Evolutionary conservation across 2,113 vertebrate species (phyloP).

Genomic region (Cynopterus brachyotis): DNA sequence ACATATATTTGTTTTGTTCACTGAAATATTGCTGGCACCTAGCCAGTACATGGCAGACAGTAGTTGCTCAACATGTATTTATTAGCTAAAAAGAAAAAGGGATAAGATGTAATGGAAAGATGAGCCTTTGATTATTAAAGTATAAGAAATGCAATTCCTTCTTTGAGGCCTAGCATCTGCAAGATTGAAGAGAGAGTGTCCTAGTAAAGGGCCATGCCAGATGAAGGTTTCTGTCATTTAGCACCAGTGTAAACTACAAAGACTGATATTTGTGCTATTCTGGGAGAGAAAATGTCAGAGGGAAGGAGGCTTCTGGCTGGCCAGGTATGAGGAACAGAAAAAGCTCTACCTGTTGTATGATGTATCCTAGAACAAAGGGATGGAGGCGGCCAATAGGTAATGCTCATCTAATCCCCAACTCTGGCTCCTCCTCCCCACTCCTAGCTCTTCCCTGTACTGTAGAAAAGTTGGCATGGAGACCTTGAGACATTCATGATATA

Average conservation of each 20-base stretch:
- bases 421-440: neutral
- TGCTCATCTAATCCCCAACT: neutral
- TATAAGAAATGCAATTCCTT: neutral
- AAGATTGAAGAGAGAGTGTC: neutral
- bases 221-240: neutral
- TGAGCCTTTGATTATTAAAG: neutral
- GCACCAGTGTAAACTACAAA: neutral
- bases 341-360: neutral
- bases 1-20: neutral
- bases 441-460: neutral
- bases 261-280: neutral
- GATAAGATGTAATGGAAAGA: neutral
- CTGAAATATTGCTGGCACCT: neutral
- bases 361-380: neutral
- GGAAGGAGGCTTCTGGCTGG: neutral
- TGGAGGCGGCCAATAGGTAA: neutral
- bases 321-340: neutral
- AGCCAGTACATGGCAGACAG: neutral
- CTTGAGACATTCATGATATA: neutral
- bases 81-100: neutral
- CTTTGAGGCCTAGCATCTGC: neutral
- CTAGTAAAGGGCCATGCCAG: neutral
- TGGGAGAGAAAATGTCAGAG: neutral
- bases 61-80: neutral
- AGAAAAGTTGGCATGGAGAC: neutral